A percentile compares a stretch with the other conserved stretches of the same genome.
phyloP scores from a whole-genome alignment of 2,113 vertebrate species.

The Rhizomys pruinosus region DNA sequence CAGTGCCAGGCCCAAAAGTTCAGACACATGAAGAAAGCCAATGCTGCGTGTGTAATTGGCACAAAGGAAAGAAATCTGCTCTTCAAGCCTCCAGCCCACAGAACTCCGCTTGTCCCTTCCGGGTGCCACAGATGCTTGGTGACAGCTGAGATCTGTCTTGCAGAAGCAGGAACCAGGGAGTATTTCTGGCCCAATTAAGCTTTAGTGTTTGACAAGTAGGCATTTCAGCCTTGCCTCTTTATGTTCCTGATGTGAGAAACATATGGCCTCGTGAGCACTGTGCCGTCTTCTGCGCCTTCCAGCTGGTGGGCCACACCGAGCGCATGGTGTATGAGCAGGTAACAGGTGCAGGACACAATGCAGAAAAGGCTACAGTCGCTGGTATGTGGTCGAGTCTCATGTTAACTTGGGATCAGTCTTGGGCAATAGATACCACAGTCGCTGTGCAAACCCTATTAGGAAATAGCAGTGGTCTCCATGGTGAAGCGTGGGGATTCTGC shows the following conservation, averaged over 20 bases:
- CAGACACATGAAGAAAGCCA: background rate
- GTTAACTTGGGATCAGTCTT: background rate
- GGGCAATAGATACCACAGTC: background rate
- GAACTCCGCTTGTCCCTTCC: constrained; percentile 69
- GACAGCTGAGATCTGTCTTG: constrained; percentile 71
- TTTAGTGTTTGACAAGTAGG: constrained; percentile 64
- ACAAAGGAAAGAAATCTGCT: constrained; percentile 6
- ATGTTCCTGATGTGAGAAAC: constrained; percentile 9
- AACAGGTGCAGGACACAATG: background rate
- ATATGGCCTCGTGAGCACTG: background rate
- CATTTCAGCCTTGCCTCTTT: constrained; percentile 52
- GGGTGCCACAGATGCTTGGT: constrained; percentile 73
- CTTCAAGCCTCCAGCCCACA: constrained; percentile 67
- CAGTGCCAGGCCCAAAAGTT: background rate
- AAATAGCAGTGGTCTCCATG: background rate
- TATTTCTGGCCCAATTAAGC: constrained; percentile 81
- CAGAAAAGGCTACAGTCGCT: background rate
- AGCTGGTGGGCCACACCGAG: background rate
- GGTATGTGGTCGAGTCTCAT: accelerated
- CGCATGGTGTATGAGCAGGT: background rate
- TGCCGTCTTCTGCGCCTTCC: background rate
- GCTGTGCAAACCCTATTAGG: background rate
- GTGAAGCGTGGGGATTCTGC: background rate
- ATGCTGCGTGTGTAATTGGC: background rate
- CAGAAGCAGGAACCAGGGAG: constrained; percentile 67